A percentile compares a stretch with the other conserved stretches of the same genome.
Evolutionary conservation across 2,113 vertebrate genomes (phyloP).

Genomic region (Paedocypris sp.): DNA sequence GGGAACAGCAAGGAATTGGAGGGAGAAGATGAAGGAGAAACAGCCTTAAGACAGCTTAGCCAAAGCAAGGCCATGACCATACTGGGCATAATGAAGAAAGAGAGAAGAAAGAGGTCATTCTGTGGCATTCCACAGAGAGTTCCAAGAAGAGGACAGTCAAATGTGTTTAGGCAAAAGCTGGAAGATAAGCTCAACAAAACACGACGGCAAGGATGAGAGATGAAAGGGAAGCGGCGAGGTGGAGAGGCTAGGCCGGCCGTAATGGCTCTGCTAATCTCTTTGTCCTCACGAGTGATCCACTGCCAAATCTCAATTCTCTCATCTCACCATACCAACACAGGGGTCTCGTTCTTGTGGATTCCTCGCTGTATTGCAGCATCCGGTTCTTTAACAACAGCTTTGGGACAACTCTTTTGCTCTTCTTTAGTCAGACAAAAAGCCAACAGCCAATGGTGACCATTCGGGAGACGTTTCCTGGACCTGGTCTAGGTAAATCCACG

Average conservation of each 20-base stretch:
- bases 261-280: constrained; percentile 51
- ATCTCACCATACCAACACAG: neutral
- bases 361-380: neutral
- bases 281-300: constrained; percentile 46
- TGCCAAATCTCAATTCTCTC: constrained; percentile 46
- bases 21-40: neutral
- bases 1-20: too few species aligned
- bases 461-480: neutral
- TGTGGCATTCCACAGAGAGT: neutral
- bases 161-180: neutral
- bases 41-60: neutral
- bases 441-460: neutral
- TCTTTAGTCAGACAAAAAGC: constrained; percentile 20
- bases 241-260: constrained; percentile 46
- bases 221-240: constrained; percentile 27
- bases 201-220: neutral
- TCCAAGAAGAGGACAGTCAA: neutral
- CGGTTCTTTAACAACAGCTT: neutral
- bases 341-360: constrained; percentile 3
- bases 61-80: neutral
- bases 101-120: neutral
- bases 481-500: neutral
- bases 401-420: constrained; percentile 40
- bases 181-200: neutral
- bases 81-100: neutral